These are phyloP conservation scores for Pogonocichla stellata DNA, from an alignment of 2,113 vertebrate genomes.

Conservation along the genomic window DNA sequence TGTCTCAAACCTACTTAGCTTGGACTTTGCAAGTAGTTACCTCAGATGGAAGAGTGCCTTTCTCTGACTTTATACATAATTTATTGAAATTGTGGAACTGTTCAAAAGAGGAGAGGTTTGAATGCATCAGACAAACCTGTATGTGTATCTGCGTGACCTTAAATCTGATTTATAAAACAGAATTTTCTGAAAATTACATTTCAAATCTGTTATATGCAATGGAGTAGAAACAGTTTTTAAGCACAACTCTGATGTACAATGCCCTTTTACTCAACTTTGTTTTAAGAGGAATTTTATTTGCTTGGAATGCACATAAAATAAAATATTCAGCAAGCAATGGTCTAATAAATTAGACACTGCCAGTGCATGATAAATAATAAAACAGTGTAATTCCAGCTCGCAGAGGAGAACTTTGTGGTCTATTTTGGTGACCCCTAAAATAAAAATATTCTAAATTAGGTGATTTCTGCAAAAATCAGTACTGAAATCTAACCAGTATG, in stretches of 20 bases:
- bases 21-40: neutral
- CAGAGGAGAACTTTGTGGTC: neutral
- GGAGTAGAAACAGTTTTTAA: neutral
- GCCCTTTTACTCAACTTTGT: neutral
- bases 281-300: neutral
- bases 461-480: neutral
- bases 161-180: neutral
- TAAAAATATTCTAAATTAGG: neutral
- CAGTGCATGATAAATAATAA: neutral
- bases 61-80: neutral
- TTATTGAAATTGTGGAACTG: neutral
- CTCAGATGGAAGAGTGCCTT: neutral
- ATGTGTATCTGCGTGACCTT: neutral
- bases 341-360: neutral
- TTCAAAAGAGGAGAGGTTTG: neutral
- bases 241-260: neutral
- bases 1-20: neutral
- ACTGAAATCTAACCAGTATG: neutral
- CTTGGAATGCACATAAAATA: neutral
- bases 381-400: neutral
- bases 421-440: neutral
- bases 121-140: neutral
- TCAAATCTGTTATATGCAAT: neutral
- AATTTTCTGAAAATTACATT: conserved; percentile 5
- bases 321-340: neutral